phyloP scores from a whole-genome alignment of 2,113 vertebrate genomes.

The Lathamus discolor region DNA sequence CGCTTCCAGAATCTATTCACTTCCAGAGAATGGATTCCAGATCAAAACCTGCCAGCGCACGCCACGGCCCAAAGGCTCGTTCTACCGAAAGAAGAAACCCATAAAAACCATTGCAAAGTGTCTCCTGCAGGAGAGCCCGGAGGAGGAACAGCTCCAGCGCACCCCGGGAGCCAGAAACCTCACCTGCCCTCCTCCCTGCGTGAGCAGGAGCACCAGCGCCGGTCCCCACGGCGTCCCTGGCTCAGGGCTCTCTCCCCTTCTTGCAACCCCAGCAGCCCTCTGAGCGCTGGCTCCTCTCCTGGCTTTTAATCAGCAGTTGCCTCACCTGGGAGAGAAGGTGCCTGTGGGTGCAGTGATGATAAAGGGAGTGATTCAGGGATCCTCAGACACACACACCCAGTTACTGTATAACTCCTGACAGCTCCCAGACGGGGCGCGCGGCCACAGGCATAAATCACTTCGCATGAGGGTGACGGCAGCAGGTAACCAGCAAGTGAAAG shows the following conservation, averaged over 20 bases:
- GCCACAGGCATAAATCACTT: not conserved
- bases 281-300: not conserved
- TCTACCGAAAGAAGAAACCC: not conserved
- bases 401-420: not conserved
- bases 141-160: not conserved
- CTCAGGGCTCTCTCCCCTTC: not conserved
- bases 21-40: not conserved
- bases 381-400: conserved; percentile 79
- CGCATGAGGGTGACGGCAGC: not conserved
- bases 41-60: accelerated
- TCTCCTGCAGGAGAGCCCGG: not conserved
- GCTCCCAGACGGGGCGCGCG: not conserved
- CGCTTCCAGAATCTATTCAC: accelerated
- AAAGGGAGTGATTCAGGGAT: conserved; percentile 82
- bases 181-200: not conserved
- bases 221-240: not conserved
- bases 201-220: not conserved
- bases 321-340: conserved; percentile 77
- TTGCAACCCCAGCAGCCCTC: not conserved
- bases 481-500: not conserved
- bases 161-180: not conserved
- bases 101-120: accelerated
- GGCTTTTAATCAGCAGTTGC: conserved; percentile 71
- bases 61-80: accelerated
- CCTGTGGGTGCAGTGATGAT: conserved; percentile 70